phyloP scores from a whole-genome alignment of 2,888 invertebrate species.

The Pachycephus smyrnensis region DNA sequence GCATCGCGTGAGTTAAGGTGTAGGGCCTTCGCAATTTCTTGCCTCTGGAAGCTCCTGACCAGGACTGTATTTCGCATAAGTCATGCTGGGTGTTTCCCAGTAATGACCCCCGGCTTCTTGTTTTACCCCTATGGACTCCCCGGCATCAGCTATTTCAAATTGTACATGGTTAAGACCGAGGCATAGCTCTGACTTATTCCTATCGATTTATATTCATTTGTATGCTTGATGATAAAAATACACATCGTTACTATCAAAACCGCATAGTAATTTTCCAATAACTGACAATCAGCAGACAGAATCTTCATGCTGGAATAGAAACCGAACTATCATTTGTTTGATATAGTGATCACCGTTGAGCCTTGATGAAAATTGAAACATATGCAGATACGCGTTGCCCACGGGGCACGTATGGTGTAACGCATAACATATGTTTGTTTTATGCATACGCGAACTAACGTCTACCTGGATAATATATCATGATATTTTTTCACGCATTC shows the following conservation, averaged over 20 bases:
- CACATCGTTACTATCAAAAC: neutral
- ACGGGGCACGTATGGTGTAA: neutral
- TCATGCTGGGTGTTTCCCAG: conserved; percentile 59
- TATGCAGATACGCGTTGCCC: neutral
- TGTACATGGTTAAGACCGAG: neutral
- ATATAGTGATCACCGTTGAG: neutral
- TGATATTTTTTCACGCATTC: conserved; percentile 8
- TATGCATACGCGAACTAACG: conserved; percentile 12
- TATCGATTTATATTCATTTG: neutral
- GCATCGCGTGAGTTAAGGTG: conserved; percentile 44
- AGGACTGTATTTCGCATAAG: conserved; percentile 46
- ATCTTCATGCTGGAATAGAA: neutral
- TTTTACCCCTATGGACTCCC: conserved; percentile 49
- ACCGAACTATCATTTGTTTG: neutral
- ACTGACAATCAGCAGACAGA: neutral
- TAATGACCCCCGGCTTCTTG: conserved; percentile 60
- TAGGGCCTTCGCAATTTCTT: conserved; percentile 40
- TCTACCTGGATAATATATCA: conserved; percentile 16
- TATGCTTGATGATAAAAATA: neutral
- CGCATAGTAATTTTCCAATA: neutral
- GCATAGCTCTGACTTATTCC: neutral
- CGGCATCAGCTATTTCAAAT: neutral
- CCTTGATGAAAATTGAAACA: neutral
- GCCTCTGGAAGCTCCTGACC: conserved; percentile 17
- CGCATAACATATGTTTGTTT: conserved; percentile 15